phyloP scores from a whole-genome alignment of 2,888 invertebrate species.

The Trachelus iudaicus region DNA sequence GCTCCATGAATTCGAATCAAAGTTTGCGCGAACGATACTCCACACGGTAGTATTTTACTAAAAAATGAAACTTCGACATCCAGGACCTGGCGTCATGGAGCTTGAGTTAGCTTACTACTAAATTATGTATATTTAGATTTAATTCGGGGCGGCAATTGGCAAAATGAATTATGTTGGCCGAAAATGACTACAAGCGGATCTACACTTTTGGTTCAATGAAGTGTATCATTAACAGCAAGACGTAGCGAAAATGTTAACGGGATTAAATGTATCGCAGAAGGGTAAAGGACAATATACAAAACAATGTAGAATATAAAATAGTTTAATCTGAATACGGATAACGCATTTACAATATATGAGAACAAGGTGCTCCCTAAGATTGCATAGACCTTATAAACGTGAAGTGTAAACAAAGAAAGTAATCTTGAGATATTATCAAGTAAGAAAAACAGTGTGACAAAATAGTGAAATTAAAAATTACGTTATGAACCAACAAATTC shows the following conservation, averaged over 20 bases:
- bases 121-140: slow-evolving; percentile 30
- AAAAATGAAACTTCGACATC: slow-evolving; percentile 49
- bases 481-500: not conserved
- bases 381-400: too few species aligned
- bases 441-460: slow-evolving; percentile 1
- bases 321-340: not conserved
- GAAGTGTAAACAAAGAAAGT: slow-evolving; percentile 10
- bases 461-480: not conserved
- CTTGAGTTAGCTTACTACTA: slow-evolving; percentile 30
- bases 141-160: not conserved
- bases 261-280: too few species aligned
- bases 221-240: too few species aligned
- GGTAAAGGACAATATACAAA: not conserved
- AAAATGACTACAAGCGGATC: too few species aligned
- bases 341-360: too few species aligned
- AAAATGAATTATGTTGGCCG: too few species aligned
- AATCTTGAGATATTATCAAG: slow-evolving; percentile 12
- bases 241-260: too few species aligned
- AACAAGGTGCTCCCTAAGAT: too few species aligned
- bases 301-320: not conserved
- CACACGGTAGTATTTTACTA: slow-evolving; percentile 96
- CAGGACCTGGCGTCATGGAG: slow-evolving; percentile 15
- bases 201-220: too few species aligned
- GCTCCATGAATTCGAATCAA: slow-evolving; percentile 92
- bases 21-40: slow-evolving; percentile 85